phyloP scores from a whole-genome alignment of 2,888 invertebrate genomes.

The Brachypterus glaber region DNA sequence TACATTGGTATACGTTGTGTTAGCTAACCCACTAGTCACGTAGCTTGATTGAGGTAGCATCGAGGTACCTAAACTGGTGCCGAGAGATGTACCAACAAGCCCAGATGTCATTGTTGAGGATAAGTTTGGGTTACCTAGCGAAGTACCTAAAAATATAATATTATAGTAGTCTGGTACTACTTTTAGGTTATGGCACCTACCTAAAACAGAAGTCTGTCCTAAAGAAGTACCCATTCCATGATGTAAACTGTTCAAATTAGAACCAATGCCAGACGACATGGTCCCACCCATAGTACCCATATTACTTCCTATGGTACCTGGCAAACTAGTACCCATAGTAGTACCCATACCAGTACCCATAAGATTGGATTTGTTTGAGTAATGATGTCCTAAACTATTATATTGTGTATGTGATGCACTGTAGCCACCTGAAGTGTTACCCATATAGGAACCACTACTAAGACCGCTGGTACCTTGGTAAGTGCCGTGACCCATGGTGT shows the following conservation, averaged over 20 bases:
- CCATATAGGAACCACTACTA: constrained; percentile 24
- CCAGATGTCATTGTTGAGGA: constrained; percentile 21
- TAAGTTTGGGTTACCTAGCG: constrained; percentile 23
- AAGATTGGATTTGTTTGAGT: constrained; percentile 30
- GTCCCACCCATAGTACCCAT: constrained; percentile 9
- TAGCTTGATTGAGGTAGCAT: constrained; percentile 47
- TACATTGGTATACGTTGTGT: constrained; percentile 43
- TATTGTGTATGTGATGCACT: constrained; percentile 32
- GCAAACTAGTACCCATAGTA: too few species aligned
- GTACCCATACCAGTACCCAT: constrained; percentile 21
- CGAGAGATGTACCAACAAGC: constrained; percentile 29
- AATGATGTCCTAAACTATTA: constrained; percentile 33
- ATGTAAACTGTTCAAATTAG: constrained; percentile 13
- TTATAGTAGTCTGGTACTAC: too few species aligned
- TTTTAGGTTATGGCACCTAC: too few species aligned
- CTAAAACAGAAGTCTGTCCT: constrained; percentile 29
- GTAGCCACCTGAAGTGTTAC: constrained; percentile 20
- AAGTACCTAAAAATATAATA: too few species aligned
- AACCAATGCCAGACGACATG: constrained; percentile 19
- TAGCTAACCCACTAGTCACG: constrained; percentile 42
- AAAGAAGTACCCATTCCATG: constrained; percentile 25
- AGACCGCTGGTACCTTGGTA: constrained; percentile 22
- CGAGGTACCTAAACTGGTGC: constrained; percentile 42
- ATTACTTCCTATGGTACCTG: neutral
- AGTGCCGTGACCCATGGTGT: constrained; percentile 37